A percentile compares a stretch with the other conserved stretches of the same genome.
phyloP scores from a whole-genome alignment of 1,140 invertebrate genomes.

The Asobara japonica region DNA sequence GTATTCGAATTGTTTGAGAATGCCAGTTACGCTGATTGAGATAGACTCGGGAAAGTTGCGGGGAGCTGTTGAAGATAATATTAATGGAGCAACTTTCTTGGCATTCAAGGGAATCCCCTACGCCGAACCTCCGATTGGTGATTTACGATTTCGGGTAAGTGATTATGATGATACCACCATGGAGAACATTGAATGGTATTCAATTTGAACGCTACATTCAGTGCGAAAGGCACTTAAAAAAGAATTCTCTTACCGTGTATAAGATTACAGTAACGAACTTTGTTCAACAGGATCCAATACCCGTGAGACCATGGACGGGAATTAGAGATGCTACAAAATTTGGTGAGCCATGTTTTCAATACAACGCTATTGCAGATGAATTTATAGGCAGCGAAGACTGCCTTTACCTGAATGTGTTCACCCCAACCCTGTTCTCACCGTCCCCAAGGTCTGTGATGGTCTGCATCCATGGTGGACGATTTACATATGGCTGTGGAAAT shows the following conservation, averaged over 20 bases:
- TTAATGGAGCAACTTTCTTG: constrained; percentile 57
- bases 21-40: too few relatives aligned
- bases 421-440: constrained; percentile 53
- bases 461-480: constrained; percentile 69
- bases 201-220: too few relatives aligned
- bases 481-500: constrained; percentile 63
- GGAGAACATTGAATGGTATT: too few relatives aligned
- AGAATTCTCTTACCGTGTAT: too few relatives aligned
- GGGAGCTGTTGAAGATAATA: constrained; percentile 51
- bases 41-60: constrained; percentile 47
- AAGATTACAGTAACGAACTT: too few relatives aligned
- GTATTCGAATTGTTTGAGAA: too few relatives aligned
- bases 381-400: constrained; percentile 75
- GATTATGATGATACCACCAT: too few relatives aligned
- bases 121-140: constrained; percentile 67
- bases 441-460: constrained; percentile 66
- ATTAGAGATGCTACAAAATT: constrained; percentile 71
- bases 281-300: constrained; percentile 68
- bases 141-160: constrained; percentile 68
- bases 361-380: constrained; percentile 49
- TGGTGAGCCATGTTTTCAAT: constrained; percentile 62
- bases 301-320: constrained; percentile 71
- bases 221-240: too few relatives aligned
- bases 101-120: constrained; percentile 70
- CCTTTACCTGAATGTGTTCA: constrained; percentile 76